These are phyloP conservation scores for Phymanthus crucifer DNA, from an alignment of 92 coral and sea anemone species.

Conservation along the genomic window DNA sequence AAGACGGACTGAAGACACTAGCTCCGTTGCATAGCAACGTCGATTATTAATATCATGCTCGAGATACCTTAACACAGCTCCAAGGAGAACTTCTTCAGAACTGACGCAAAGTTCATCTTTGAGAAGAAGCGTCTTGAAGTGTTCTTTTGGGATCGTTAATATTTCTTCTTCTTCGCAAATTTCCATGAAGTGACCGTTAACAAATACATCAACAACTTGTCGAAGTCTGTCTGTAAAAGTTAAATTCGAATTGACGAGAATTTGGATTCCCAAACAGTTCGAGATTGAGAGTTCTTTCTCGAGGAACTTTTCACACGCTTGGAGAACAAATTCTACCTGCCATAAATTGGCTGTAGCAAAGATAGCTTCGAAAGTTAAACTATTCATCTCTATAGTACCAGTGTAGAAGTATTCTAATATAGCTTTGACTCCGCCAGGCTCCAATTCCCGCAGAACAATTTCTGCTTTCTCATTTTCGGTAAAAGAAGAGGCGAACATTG, in stretches of 20 bases:
- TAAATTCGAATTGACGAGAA: constrained; percentile 28
- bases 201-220: constrained; percentile 31
- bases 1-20: constrained; percentile 54
- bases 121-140: constrained; percentile 27
- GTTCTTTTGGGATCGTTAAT: constrained; percentile 34
- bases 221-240: constrained; percentile 32
- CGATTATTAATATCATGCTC: constrained; percentile 43
- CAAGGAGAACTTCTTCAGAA: constrained; percentile 60
- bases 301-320: constrained; percentile 44
- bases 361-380: constrained; percentile 53
- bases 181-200: constrained; percentile 49
- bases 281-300: constrained; percentile 28
- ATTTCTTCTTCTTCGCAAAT: constrained; percentile 48
- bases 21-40: constrained; percentile 35
- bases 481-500: constrained; percentile 47
- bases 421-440: constrained; percentile 47
- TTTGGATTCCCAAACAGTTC: constrained; percentile 49
- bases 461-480: constrained; percentile 36
- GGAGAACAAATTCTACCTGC: constrained; percentile 49
- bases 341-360: constrained; percentile 58
- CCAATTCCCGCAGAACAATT: constrained; percentile 54
- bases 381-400: constrained; percentile 43
- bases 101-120: constrained; percentile 60
- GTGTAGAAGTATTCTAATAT: constrained; percentile 63
- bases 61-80: constrained; percentile 68